Evolutionary conservation across 2,888 invertebrate genomes (phyloP), one percentile per base, ranked within the genome.

Genomic region (Sesia bembeciformis): DNA sequence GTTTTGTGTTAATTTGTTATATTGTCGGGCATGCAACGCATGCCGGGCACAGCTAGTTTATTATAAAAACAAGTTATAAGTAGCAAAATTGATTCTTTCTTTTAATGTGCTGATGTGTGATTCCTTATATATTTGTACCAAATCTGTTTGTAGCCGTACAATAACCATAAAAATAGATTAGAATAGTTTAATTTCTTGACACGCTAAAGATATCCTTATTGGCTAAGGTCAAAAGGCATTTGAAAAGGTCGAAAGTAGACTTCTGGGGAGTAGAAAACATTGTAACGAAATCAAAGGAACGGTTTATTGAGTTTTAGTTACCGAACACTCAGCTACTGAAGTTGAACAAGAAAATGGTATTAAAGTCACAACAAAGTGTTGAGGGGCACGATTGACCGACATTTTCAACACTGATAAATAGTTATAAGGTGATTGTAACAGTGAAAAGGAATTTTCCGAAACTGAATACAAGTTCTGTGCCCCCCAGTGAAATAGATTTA

Each of bases 291-390:
- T 60, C 55, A 58, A 60, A 56, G 56, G 58, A 56, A 52, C 53
- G 42, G 53, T 55, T 58, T 55, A 62, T 59, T 57, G 59, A 62
- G 57, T 58, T 56, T 52, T 53, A 52, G 57, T 63, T 64, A 55
- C 57, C 53, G 56, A 56, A 59, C 53, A 39, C 38, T 54, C 52
- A 55, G 56, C 57, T 46, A 57, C 55, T 52, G 52, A 50, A 51
- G 57, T 57, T 53, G 55, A 58, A 7, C 6, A 39, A 57, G 58
- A 58, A 58, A 66, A 65, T 64, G 60, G 62, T 62, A 64, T 66
- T 70, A 63, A 60, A 63, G 60, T 61, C 56, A 58, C 56, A 53
- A 54, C 54, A 57, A 58, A 61, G 60, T 61, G 39, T 50, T 23
- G 38, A 50, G 39, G 50, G 7, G 23, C 23, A 50, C 50, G 38